These are phyloP conservation scores for Holocentrus rufus DNA, from an alignment of 2,797 vertebrate species.

Conservation along the genomic window DNA sequence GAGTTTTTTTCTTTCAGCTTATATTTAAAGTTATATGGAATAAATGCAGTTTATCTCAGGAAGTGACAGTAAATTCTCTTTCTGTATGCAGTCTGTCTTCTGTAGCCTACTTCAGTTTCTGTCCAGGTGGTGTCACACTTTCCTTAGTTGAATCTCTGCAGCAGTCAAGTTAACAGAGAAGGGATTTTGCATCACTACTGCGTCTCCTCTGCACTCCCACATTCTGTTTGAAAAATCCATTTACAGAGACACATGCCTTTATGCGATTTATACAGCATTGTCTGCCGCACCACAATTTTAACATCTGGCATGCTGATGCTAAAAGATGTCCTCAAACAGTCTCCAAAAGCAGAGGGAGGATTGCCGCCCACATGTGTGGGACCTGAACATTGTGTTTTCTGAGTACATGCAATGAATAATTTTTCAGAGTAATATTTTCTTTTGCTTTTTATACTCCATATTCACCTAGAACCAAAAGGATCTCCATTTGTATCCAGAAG, in stretches of 20 bases:
- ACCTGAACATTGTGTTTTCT: background rate
- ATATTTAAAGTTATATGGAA: too few relatives aligned
- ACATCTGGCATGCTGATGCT: background rate
- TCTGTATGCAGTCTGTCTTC: background rate
- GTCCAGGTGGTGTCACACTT: constrained; percentile 70
- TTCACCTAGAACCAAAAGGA: too few relatives aligned
- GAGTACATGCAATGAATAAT: background rate
- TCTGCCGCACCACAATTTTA: background rate
- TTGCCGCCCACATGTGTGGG: background rate
- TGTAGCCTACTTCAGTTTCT: background rate
- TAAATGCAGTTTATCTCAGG: background rate
- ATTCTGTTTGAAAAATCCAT: constrained; percentile 38
- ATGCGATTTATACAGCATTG: constrained; percentile 23
- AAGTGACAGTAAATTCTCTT: background rate
- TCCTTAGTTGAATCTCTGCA: constrained; percentile 13
- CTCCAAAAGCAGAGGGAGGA: background rate
- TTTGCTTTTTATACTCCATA: too few relatives aligned
- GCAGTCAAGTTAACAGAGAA: background rate
- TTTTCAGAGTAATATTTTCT: background rate
- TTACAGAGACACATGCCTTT: background rate
- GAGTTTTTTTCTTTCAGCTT: background rate
- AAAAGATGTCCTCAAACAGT: background rate
- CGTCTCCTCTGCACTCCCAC: constrained; percentile 17
- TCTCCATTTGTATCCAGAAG: too few relatives aligned
- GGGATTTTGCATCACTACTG: constrained; percentile 17